phyloP scores from a whole-genome alignment of 2,113 vertebrate species.

The Anolis sagrei region DNA sequence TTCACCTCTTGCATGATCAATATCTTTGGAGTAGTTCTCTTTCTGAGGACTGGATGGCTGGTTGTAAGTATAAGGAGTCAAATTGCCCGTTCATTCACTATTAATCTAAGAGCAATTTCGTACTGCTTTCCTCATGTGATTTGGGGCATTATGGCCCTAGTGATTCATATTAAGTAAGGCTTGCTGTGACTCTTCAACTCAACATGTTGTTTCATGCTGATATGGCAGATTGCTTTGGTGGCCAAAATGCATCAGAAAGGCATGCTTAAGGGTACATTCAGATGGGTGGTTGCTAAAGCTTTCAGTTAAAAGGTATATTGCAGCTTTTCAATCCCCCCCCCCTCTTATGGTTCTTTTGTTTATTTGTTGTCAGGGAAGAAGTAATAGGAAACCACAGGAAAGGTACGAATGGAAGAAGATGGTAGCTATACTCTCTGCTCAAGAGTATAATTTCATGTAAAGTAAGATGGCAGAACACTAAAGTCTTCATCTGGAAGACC shows the following conservation, averaged over 20 bases:
- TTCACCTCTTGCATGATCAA: constrained; percentile 99
- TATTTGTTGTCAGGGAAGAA: not conserved
- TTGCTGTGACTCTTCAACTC: not conserved
- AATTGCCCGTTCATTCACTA: not conserved
- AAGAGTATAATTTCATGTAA: no score
- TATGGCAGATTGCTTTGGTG: not conserved
- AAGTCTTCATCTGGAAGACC: not conserved
- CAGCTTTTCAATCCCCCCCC: not conserved
- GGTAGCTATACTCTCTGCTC: not conserved
- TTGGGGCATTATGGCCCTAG: not conserved
- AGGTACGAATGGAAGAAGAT: not conserved
- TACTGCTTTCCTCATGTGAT: not conserved
- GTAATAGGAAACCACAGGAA: not conserved
- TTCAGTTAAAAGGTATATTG: not conserved
- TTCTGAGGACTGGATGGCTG: constrained; percentile 94
- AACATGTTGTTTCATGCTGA: no score
- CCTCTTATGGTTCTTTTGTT: not conserved
- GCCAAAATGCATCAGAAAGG: not conserved
- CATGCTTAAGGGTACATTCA: not conserved
- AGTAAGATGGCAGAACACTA: not conserved
- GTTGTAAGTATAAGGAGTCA: constrained; percentile 82
- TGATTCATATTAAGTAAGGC: not conserved
- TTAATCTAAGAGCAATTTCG: not conserved
- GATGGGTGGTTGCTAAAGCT: not conserved
- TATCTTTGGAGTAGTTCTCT: constrained; percentile 97